phyloP scores from a whole-genome alignment of 2,797 vertebrate species.

The Bovichtus diacanthus region DNA sequence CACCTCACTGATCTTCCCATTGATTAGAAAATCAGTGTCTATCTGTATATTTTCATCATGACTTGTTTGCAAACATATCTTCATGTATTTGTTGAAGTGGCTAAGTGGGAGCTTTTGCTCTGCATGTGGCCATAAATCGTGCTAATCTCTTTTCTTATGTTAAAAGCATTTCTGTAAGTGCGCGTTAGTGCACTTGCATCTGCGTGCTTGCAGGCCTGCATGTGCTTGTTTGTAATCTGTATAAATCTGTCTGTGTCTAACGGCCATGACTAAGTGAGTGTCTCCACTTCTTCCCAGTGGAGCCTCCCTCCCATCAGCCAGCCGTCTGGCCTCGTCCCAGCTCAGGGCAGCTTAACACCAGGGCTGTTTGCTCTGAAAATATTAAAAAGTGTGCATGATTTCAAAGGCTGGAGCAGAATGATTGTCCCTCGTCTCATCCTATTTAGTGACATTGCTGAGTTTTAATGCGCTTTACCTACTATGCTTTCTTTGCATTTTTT shows the following conservation, averaged over 20 bases:
- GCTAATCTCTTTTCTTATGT: conserved; percentile 38
- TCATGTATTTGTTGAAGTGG: not conserved
- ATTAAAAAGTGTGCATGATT: not conserved
- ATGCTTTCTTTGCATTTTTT: not conserved
- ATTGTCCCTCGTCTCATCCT: not conserved
- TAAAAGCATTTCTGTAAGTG: conserved; percentile 8
- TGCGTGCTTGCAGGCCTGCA: conserved; percentile 16
- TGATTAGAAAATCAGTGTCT: not conserved
- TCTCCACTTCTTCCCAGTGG: conserved; percentile 51
- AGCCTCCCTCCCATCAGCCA: conserved; percentile 39
- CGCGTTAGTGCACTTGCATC: conserved; percentile 13
- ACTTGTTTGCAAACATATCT: not conserved
- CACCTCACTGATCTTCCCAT: not conserved
- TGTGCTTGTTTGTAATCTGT: conserved; percentile 58
- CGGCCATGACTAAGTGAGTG: conserved; percentile 58
- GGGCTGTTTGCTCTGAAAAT: conserved; percentile 8
- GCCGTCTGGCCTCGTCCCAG: conserved; percentile 44
- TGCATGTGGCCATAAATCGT: conserved; percentile 35
- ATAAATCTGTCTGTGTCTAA: conserved; percentile 59
- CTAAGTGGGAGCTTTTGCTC: conserved; percentile 8
- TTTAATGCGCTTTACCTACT: not conserved
- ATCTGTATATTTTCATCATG: not conserved
- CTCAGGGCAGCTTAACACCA: conserved; percentile 36
- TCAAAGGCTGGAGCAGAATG: conserved; percentile 13
- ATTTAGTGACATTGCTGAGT: not conserved